phyloP scores from a whole-genome alignment of 2,797 vertebrate genomes.

The Peromyscus aztecus region DNA sequence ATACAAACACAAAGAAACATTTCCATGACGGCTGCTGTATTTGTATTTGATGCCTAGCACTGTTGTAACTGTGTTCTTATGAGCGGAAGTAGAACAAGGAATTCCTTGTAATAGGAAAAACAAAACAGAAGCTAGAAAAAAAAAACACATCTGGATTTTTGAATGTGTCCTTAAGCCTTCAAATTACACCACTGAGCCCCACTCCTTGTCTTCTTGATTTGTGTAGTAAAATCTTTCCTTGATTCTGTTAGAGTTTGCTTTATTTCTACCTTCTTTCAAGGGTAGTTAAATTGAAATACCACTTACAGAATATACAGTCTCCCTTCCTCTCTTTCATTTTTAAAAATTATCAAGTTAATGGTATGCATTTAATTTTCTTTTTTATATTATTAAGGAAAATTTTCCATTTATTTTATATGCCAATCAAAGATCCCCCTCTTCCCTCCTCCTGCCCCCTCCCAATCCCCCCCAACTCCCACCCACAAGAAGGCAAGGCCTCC shows the following conservation, averaged over 20 bases:
- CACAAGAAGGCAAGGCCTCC: no score
- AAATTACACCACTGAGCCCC: not conserved
- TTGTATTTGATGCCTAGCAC: not conserved
- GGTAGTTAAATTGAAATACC: not conserved
- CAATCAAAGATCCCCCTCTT: no score
- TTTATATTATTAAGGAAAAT: no score
- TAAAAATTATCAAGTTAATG: slow-evolving; percentile 55
- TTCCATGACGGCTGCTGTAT: not conserved
- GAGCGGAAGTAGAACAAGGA: not conserved
- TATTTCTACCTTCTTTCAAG: slow-evolving; percentile 30
- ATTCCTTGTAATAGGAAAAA: not conserved
- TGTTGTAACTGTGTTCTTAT: not conserved
- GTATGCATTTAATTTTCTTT: slow-evolving; percentile 14
- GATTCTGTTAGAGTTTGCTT: not conserved
- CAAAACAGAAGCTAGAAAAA: not conserved
- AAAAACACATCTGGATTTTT: not conserved
- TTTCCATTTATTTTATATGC: no score
- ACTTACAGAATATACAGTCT: slow-evolving; percentile 27
- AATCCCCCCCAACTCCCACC: no score
- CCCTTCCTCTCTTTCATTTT: slow-evolving; percentile 17
- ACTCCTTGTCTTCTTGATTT: not conserved
- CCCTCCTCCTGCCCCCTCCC: no score
- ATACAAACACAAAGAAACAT: not conserved
- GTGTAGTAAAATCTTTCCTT: slow-evolving; percentile 18
- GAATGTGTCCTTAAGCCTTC: not conserved